Evolutionary conservation across 2,113 vertebrate species (phyloP).

Genomic region (Eulemur macaco): DNA sequence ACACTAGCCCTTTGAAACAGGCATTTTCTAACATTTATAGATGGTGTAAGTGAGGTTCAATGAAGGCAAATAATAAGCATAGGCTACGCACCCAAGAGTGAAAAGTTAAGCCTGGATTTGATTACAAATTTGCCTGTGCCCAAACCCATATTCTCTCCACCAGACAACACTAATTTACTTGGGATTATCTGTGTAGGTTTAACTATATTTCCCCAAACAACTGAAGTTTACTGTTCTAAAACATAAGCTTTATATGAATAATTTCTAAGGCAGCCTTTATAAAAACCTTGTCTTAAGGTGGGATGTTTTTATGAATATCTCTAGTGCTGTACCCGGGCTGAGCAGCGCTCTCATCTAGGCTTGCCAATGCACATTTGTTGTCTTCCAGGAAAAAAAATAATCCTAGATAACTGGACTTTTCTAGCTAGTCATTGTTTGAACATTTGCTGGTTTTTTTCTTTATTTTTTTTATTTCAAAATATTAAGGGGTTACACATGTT

Average conservation of each 20-base stretch:
- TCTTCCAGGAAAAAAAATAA: too few species aligned
- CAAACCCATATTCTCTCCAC: background rate
- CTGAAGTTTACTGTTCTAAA: background rate
- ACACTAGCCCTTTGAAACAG: background rate
- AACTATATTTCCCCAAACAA: background rate
- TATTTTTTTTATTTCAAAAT: too few species aligned
- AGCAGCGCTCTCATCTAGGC: background rate
- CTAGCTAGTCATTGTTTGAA: too few species aligned
- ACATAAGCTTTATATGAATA: background rate
- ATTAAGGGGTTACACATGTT: too few species aligned
- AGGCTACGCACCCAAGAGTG: background rate
- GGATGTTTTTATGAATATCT: background rate
- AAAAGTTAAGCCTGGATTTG: background rate
- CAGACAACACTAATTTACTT: background rate
- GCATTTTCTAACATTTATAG: background rate
- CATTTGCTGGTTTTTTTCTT: background rate
- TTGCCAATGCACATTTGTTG: background rate
- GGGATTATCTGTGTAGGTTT: background rate
- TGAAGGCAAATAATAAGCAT: background rate
- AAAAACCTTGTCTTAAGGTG: background rate
- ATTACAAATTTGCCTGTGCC: background rate
- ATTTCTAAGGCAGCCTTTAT: background rate
- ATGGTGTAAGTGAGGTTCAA: background rate
- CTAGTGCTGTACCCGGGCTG: rapidly evolving
- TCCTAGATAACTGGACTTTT: rapidly evolving